Evolutionary conservation across 53 echinoderm and acorn worm species (phyloP).

Genomic region (Crossaster papposus): DNA sequence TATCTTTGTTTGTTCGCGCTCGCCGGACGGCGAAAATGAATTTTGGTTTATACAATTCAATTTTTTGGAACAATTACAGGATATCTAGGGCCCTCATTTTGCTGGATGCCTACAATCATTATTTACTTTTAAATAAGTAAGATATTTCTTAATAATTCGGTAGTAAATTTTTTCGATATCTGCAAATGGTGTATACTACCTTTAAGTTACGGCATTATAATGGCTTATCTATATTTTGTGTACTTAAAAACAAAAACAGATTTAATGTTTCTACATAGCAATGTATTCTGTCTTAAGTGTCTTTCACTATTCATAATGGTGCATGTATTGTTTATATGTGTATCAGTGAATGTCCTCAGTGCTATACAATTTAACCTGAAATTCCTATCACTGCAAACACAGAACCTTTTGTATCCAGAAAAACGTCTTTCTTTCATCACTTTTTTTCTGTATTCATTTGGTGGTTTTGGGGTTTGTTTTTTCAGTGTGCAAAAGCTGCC

Average conservation of each 20-base stretch:
- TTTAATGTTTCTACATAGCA: conserved; percentile 6
- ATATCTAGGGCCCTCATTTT: too few species aligned
- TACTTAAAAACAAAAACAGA: neutral
- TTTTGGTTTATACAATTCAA: too few species aligned
- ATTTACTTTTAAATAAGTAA: too few species aligned
- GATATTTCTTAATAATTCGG: too few species aligned
- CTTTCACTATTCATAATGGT: conserved; percentile 35
- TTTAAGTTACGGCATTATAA: neutral
- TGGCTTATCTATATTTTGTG: neutral
- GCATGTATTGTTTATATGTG: neutral
- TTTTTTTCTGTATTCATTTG: neutral
- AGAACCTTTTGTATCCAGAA: neutral
- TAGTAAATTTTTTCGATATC: too few species aligned
- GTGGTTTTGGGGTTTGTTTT: too few species aligned
- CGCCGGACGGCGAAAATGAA: too few species aligned
- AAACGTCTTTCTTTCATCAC: neutral
- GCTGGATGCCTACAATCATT: too few species aligned
- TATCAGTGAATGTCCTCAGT: neutral
- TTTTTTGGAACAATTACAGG: too few species aligned
- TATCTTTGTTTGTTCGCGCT: too few species aligned
- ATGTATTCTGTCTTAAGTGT: conserved; percentile 46
- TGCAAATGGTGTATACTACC: too few species aligned
- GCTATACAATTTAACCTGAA: neutral
- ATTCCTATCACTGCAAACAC: neutral
- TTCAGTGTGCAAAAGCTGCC: neutral